phyloP scores from a whole-genome alignment of 1,140 invertebrate species.

The Linepithema humile region DNA sequence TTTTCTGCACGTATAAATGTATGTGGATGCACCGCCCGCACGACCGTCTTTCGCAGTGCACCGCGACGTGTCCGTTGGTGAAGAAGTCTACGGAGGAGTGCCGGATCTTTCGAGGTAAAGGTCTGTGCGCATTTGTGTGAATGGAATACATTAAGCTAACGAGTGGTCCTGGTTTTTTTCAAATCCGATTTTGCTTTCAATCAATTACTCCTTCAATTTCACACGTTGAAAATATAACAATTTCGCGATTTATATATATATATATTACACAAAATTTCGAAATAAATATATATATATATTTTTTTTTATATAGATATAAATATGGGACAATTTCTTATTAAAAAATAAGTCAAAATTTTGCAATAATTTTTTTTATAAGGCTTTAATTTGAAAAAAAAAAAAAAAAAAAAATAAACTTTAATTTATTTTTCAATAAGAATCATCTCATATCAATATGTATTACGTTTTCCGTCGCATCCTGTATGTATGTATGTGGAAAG shows the following conservation, averaged over 20 bases:
- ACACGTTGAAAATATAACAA: too few species aligned
- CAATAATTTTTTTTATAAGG: too few species aligned
- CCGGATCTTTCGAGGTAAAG: conserved; percentile 59
- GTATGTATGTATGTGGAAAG: background rate
- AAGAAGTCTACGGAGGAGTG: conserved; percentile 31
- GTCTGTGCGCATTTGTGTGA: background rate
- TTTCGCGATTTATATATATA: too few species aligned
- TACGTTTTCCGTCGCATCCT: background rate
- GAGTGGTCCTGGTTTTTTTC: background rate
- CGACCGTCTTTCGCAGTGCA: conserved; percentile 54
- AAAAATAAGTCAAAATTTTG: too few species aligned
- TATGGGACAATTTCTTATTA: too few species aligned
- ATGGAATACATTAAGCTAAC: background rate
- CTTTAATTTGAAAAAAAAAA: too few species aligned
- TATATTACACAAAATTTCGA: too few species aligned
- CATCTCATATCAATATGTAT: too few species aligned
- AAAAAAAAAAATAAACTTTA: too few species aligned
- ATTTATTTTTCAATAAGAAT: too few species aligned
- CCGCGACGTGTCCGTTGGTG: conserved; percentile 24
- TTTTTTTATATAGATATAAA: too few species aligned
- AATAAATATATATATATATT: too few species aligned
- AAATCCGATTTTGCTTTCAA: background rate
- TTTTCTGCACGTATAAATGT: conserved; percentile 78
- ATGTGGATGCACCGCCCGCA: conserved; percentile 2
- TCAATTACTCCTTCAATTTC: background rate